Base-by-base conservation (phyloP, 1,140 invertebrate species). In the Megathymus violae region DNA sequence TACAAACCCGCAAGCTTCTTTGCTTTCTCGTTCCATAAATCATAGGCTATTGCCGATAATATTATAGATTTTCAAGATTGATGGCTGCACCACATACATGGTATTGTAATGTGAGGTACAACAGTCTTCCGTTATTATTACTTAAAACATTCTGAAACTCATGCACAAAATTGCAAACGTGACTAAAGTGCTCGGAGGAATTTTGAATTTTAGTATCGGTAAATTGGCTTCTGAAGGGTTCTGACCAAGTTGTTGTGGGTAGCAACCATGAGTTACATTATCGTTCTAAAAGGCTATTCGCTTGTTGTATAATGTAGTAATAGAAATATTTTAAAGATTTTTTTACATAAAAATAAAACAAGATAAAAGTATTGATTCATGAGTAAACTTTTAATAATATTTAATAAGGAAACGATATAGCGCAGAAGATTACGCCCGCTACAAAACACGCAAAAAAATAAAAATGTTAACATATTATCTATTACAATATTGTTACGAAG, bases 131-230 rank as follows among this genome's bases (percentile, higher is more conserved):
- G 34, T 36, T 11, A 11, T 36, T 36, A 36, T 36, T 36, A n/a
- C 34, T 36, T 11, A 40, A 38, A 10, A 41, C 19, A 54, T 54
- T 54, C 22, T 19, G 19, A 43, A 19, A 54, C 22, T 54, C 51
- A 54, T 54, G 22, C 51, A 41, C 51, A 41, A 54, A 54, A 54
- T 54, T 54, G 51, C 38, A 54, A 41, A 54, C 51, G 51, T 54
- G 51, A 54, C 38, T 43, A 5, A 38, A 10, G 19, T 40, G 19
- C 38, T 36, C 10, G 34, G 34, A 11, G 34, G 11, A 36, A 11
- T 36, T 36, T 36, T 36, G 34, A 36, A 36, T 1, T 36, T 36
- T 31, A 10, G 34, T 11, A 36, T 10, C 34, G 34, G 34, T 36
- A 36, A 36, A 36, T 36, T 36, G 10, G 34, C 2, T 36, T 11